These are phyloP conservation scores for Loxodonta africana DNA, from an alignment of 2,113 vertebrate genomes.

Conservation along the genomic window DNA sequence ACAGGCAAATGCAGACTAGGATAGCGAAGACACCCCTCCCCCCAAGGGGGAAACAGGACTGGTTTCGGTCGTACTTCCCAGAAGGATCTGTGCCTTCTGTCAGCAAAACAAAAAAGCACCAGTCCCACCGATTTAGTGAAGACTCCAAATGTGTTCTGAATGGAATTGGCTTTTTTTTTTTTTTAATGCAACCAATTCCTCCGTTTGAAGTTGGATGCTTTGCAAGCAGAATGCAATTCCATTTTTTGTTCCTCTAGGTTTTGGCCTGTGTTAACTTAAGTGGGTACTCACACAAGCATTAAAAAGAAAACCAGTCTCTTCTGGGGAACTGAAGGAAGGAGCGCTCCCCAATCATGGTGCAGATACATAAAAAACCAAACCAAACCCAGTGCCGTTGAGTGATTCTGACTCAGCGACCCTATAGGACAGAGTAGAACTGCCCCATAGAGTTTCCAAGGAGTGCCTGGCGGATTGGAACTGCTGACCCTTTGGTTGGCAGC, in stretches of 20 bases:
- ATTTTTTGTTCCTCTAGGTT: conserved; percentile 70
- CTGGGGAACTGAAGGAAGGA: conserved; percentile 75
- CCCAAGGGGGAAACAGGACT: neutral
- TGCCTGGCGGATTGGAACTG: too few species aligned
- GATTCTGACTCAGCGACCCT: too few species aligned
- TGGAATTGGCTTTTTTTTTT: conserved; percentile 58
- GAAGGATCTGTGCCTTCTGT: conserved; percentile 67
- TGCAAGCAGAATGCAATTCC: conserved; percentile 66
- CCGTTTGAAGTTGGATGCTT: conserved; percentile 75
- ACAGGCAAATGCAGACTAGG: neutral
- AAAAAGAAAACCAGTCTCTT: conserved; percentile 77
- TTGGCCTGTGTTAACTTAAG: conserved; percentile 73
- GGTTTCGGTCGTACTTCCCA: conserved; percentile 28
- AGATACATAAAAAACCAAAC: conserved; percentile 30
- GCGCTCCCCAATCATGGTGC: conserved; percentile 9
- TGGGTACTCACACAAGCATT: conserved; percentile 64
- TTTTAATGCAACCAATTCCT: conserved; percentile 60
- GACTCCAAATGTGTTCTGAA: conserved; percentile 62
- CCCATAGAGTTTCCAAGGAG: too few species aligned
- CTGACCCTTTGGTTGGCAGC: too few species aligned
- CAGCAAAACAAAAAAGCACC: conserved; percentile 65
- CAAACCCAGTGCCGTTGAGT: too few species aligned
- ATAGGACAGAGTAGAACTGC: too few species aligned
- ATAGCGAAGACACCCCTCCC: neutral
- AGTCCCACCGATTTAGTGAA: conserved; percentile 61